Evolutionary conservation across 2,888 invertebrate genomes (phyloP).

Genomic region (Atethmia centrago): DNA sequence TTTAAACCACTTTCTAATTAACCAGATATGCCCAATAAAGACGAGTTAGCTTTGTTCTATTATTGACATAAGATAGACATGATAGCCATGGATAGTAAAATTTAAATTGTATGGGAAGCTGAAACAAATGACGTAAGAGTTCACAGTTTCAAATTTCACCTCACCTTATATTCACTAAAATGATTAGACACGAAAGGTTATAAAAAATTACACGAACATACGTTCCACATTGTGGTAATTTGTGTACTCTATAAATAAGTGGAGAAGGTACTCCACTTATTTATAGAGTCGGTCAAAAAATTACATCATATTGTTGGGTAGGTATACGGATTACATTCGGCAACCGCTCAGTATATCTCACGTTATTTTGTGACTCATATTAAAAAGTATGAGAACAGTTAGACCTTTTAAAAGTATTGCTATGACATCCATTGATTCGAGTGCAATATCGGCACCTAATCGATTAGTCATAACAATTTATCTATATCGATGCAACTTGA

Average conservation of each 20-base stretch:
- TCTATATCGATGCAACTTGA: slow-evolving; percentile 66
- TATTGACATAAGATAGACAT: neutral
- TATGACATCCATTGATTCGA: slow-evolving; percentile 80
- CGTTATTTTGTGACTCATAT: slow-evolving; percentile 85
- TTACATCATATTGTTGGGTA: slow-evolving; percentile 67
- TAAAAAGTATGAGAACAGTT: slow-evolving; percentile 87
- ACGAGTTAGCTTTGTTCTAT: neutral
- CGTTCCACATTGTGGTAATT: slow-evolving; percentile 24
- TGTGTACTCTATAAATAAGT: slow-evolving; percentile 15
- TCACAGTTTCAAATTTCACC: slow-evolving; percentile 36
- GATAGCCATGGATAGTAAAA: neutral
- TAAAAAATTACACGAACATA: slow-evolving; percentile 32
- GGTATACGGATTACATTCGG: slow-evolving; percentile 61
- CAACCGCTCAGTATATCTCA: slow-evolving; percentile 67
- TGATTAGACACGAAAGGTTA: slow-evolving; percentile 38
- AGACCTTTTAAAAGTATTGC: slow-evolving; percentile 84
- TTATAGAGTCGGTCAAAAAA: slow-evolving; percentile 48
- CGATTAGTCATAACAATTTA: slow-evolving; percentile 69
- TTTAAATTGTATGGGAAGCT: slow-evolving; percentile 6
- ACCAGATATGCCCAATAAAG: neutral
- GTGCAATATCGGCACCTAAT: slow-evolving; percentile 66
- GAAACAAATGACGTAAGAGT: slow-evolving; percentile 14
- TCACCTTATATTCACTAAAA: slow-evolving; percentile 15
- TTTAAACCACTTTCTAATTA: slow-evolving; percentile 5
- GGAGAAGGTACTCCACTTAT: slow-evolving; percentile 27